These are phyloP conservation scores for Zosterops pallidus DNA, from an alignment of 2,113 vertebrate genomes.

Conservation along the genomic window DNA sequence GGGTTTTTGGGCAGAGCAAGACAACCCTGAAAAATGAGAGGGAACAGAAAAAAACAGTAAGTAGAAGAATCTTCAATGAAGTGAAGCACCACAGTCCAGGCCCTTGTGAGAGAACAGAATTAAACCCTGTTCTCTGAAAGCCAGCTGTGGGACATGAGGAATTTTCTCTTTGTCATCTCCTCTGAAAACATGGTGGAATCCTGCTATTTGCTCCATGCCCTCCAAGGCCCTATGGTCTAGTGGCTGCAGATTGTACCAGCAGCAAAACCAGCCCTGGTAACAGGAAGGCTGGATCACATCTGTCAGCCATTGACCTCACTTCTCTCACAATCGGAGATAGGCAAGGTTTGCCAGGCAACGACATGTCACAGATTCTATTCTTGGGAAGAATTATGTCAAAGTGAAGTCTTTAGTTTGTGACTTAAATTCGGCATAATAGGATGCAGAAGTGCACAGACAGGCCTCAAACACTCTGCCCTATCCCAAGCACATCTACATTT, in stretches of 20 bases:
- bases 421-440: background rate
- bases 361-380: background rate
- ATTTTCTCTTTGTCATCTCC: background rate
- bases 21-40: background rate
- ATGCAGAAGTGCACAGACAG: background rate
- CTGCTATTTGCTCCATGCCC: background rate
- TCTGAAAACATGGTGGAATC: background rate
- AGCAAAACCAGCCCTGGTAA: background rate
- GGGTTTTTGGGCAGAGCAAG: background rate
- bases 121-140: background rate
- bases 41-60: background rate
- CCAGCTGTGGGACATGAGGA: background rate
- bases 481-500: background rate
- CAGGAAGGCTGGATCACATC: background rate
- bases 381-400: background rate
- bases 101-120: background rate
- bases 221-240: background rate
- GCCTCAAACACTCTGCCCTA: background rate
- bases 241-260: background rate
- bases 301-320: conserved; percentile 17
- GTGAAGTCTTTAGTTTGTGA: background rate
- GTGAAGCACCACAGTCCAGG: background rate
- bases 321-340: background rate
- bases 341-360: background rate
- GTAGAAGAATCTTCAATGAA: background rate